Percentiles rank a stretch among this genome's conserved stretches.
phyloP scores from a whole-genome alignment of 2,113 vertebrate genomes.

The Trinectes maculatus region DNA sequence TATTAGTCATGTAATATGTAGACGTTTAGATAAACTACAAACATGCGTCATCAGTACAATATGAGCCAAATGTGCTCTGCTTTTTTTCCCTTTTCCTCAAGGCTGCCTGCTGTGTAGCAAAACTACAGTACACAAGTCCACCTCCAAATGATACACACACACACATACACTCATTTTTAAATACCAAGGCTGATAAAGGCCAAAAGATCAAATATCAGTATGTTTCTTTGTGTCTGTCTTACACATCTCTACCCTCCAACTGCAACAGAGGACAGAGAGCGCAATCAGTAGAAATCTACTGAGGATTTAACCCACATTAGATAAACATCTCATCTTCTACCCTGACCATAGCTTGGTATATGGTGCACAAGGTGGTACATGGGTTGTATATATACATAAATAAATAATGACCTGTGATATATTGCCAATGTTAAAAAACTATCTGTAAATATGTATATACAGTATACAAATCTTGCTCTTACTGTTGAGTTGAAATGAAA shows the following conservation, averaged over 20 bases:
- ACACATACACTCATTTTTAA: slow-evolving; percentile 4
- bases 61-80: not conserved
- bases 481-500: slow-evolving; percentile 67
- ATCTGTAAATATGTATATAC: slow-evolving; percentile 76
- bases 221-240: slow-evolving; percentile 1
- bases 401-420: slow-evolving; percentile 47
- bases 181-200: slow-evolving; percentile 5
- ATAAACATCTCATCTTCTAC: slow-evolving; percentile 33
- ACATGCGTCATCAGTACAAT: not conserved
- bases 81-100: slow-evolving; percentile 5
- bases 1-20: not conserved
- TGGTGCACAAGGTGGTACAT: slow-evolving; percentile 37
- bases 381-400: slow-evolving; percentile 62
- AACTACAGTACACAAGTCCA: not conserved
- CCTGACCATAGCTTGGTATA: slow-evolving; percentile 11
- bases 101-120: not conserved
- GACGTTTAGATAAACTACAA: not conserved
- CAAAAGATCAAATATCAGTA: slow-evolving; percentile 10
- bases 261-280: slow-evolving; percentile 6
- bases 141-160: not conserved
- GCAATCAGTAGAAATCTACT: slow-evolving; percentile 37
- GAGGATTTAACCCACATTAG: slow-evolving; percentile 30
- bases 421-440: slow-evolving; percentile 66
- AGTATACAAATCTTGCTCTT: slow-evolving; percentile 66
- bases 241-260: slow-evolving; percentile 17